Evolutionary conservation across 2,797 vertebrate genomes (phyloP).

Genomic region (Gambelia wislizenii): DNA sequence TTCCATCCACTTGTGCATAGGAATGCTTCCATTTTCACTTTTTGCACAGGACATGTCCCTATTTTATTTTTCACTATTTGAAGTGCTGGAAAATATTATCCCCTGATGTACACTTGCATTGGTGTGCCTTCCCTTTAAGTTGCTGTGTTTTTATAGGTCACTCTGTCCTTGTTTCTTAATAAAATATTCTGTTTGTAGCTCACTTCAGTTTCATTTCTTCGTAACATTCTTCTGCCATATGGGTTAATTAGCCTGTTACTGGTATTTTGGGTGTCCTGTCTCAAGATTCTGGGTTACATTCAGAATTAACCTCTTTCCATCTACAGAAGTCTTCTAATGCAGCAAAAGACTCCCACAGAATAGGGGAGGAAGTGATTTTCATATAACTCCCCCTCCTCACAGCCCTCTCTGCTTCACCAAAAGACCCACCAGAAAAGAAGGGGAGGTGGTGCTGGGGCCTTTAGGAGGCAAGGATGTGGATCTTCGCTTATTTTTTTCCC

Average conservation of each 20-base stretch:
- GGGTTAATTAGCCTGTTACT: background rate
- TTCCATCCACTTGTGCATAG: background rate
- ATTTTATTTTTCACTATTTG: background rate
- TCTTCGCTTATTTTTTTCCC: too few species aligned
- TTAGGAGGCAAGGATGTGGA: background rate
- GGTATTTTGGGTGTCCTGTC: background rate
- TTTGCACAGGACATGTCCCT: too few species aligned
- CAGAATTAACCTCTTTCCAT: background rate
- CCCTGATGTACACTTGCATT: background rate
- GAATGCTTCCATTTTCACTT: background rate
- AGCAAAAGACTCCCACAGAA: background rate
- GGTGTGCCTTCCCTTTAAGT: background rate
- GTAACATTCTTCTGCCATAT: background rate
- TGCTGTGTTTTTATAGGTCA: background rate
- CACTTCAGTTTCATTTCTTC: too few species aligned
- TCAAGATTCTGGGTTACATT: accelerated
- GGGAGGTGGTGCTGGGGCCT: background rate
- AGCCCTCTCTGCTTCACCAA: background rate
- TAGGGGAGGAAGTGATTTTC: background rate
- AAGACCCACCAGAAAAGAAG: background rate
- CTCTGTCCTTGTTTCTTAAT: background rate
- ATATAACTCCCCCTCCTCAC: background rate
- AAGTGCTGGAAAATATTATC: background rate
- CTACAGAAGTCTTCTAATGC: background rate
- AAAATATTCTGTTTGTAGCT: too few species aligned